Percentiles rank a stretch among this genome's conserved stretches.
phyloP scores from a whole-genome alignment of 2,113 vertebrate genomes.

The Brachyistius frenatus region DNA sequence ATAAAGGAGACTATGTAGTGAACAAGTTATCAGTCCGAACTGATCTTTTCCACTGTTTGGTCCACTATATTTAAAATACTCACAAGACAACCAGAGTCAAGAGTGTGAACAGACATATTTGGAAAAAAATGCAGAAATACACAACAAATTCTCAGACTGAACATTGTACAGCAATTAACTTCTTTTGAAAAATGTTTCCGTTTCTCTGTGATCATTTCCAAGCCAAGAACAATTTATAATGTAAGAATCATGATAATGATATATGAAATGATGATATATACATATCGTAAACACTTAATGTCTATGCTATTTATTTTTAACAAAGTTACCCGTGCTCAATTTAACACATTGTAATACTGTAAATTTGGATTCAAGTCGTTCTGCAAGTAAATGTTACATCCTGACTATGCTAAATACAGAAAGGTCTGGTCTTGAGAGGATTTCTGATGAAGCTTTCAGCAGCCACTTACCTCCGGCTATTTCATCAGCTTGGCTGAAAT shows the following conservation, averaged over 20 bases:
- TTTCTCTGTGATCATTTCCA: no score
- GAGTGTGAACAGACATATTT: not conserved
- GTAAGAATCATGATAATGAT: no score
- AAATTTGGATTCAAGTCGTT: not conserved
- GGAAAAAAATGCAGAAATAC: not conserved
- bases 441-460: not conserved
- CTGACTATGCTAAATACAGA: not conserved
- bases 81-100: not conserved
- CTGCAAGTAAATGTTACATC: not conserved
- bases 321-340: no score
- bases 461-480: constrained; percentile 51
- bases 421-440: not conserved
- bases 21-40: no score
- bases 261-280: no score
- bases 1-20: no score
- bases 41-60: no score
- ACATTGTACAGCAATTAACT: no score
- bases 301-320: no score
- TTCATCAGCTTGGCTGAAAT: constrained; percentile 19
- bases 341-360: not conserved
- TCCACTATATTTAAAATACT: not conserved
- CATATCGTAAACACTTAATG: no score
- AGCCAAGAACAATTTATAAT: no score
- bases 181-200: no score
- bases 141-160: not conserved